phyloP scores from a whole-genome alignment of 2,113 vertebrate genomes.

The Oreochromis tanganicae region DNA sequence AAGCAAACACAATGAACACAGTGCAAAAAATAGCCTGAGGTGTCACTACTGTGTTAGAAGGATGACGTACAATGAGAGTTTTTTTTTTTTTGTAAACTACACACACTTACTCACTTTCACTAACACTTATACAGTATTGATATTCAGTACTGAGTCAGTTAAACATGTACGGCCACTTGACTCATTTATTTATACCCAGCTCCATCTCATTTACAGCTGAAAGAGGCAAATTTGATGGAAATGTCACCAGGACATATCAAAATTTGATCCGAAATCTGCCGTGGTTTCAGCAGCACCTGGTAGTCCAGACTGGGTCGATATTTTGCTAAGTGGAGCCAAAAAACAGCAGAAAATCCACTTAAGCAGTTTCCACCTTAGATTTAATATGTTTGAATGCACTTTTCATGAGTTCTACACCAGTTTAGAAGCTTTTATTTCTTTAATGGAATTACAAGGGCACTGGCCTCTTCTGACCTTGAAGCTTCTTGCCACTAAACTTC shows the following conservation, averaged over 20 bases:
- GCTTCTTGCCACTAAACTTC: background rate
- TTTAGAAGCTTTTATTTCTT: background rate
- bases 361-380: accelerated
- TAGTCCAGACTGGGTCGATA: background rate
- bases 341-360: background rate
- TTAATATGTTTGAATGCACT: background rate
- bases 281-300: background rate
- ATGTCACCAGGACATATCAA: background rate
- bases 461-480: background rate
- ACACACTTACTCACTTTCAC: background rate
- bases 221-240: background rate
- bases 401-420: background rate
- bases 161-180: background rate
- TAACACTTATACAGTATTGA: background rate
- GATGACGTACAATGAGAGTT: background rate
- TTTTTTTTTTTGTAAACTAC: background rate
- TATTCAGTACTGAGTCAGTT: background rate
- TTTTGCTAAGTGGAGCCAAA: background rate
- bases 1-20: background rate
- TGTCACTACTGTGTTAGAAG: background rate
- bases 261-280: background rate
- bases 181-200: background rate
- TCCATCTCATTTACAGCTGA: background rate
- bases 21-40: background rate
- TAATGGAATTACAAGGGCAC: background rate